Conservation (phyloP, 2,797 vertebrate genomes). For the Alfaro cultratus region DNA sequence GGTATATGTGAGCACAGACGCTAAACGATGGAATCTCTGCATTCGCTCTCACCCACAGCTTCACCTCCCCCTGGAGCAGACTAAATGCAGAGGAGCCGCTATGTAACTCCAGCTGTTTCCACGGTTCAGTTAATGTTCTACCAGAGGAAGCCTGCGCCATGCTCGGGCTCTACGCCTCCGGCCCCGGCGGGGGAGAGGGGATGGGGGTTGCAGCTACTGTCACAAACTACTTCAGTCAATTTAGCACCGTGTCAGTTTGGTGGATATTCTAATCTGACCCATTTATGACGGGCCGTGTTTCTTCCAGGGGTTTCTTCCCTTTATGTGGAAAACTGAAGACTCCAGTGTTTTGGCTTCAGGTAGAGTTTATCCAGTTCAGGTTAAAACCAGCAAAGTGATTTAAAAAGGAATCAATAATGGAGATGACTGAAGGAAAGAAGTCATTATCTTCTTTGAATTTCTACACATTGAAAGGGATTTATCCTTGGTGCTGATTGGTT, state of each 20-base stretch:
- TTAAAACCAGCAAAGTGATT: neutral
- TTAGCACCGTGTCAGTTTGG: slow-evolving; percentile 36
- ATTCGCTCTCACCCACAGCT: slow-evolving; percentile 57
- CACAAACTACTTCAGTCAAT: slow-evolving; percentile 48
- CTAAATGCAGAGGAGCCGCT: slow-evolving; percentile 67
- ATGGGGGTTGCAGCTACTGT: slow-evolving; percentile 47
- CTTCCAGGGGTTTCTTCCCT: slow-evolving; percentile 5
- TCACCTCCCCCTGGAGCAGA: slow-evolving; percentile 33
- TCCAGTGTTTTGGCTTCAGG: neutral
- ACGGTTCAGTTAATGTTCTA: slow-evolving; percentile 56
- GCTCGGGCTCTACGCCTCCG: slow-evolving; percentile 45
- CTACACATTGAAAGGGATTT: neutral
- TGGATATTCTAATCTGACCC: slow-evolving; percentile 54
- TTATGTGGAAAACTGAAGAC: slow-evolving; percentile 6
- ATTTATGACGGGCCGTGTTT: slow-evolving; percentile 8
- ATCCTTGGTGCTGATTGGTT: too few species aligned
- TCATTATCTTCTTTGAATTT: neutral
- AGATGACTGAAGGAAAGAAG: neutral
- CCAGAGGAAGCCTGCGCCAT: slow-evolving; percentile 52
- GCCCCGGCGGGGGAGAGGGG: slow-evolving; percentile 46
- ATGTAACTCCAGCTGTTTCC: slow-evolving; percentile 75
- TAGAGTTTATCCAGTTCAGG: neutral
- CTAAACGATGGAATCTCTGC: slow-evolving; percentile 51
- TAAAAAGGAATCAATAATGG: neutral
- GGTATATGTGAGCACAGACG: slow-evolving; percentile 17